Conservation (phyloP, 2,797 vertebrate species). For the Tarsius wallacei region DNA sequence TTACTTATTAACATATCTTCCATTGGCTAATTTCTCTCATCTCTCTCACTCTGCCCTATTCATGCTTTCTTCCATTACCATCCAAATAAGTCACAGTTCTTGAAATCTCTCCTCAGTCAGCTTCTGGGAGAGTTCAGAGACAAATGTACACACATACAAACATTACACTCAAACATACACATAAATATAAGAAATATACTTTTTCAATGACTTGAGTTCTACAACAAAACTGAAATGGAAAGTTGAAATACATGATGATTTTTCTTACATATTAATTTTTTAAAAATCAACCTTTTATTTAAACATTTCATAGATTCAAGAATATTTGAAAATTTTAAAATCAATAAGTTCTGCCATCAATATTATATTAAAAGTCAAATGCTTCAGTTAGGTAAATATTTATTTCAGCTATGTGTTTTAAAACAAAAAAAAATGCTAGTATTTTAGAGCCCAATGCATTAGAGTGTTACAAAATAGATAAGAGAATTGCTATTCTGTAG, state of each 20-base stretch:
- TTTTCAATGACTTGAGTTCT: neutral
- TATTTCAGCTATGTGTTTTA: neutral
- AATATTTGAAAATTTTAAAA: neutral
- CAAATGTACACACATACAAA: neutral
- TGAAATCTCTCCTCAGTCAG: neutral
- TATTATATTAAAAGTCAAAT: neutral
- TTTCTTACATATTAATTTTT: neutral
- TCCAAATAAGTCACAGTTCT: neutral
- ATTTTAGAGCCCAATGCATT: neutral
- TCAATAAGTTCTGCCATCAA: neutral
- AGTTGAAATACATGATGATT: neutral
- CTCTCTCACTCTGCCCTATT: neutral
- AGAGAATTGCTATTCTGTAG: conserved; percentile 36
- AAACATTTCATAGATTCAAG: neutral
- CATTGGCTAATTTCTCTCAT: neutral
- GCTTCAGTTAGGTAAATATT: neutral
- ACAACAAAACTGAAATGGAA: neutral
- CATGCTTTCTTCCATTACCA: neutral
- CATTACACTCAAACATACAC: neutral
- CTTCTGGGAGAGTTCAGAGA: neutral
- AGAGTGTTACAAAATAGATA: neutral
- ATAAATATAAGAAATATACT: neutral
- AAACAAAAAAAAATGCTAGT: neutral
- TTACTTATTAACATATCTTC: neutral
- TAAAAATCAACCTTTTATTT: neutral